phyloP scores from a whole-genome alignment of 2,888 invertebrate species.

The Eurois occulta region DNA sequence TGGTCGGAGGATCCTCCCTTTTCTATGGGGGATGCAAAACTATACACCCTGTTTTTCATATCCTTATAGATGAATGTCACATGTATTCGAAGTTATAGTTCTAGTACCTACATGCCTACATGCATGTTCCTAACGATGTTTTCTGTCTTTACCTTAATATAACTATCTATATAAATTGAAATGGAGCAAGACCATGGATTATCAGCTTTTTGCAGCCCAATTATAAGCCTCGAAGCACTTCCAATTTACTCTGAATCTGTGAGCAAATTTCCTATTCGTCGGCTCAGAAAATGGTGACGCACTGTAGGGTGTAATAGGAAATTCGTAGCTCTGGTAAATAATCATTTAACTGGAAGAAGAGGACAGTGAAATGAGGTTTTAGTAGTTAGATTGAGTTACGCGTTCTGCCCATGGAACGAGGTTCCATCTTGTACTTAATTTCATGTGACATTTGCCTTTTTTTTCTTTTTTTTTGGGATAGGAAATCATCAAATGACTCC shows the following conservation, averaged over 20 bases:
- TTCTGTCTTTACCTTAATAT: no score
- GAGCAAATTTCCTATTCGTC: constrained; percentile 45
- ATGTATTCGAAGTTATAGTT: no score
- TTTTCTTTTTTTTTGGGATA: no score
- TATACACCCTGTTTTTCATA: background rate
- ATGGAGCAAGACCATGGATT: background rate
- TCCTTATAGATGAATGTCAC: no score
- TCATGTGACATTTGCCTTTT: no score
- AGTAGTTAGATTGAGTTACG: no score
- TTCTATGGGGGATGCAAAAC: background rate
- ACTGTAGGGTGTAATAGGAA: constrained; percentile 33
- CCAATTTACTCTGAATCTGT: background rate
- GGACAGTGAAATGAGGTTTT: constrained; percentile 6
- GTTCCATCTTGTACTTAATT: no score
- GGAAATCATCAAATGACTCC: no score
- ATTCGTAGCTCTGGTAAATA: constrained; percentile 2
- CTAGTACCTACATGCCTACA: no score
- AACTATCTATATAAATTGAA: background rate
- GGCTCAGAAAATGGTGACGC: constrained; percentile 56
- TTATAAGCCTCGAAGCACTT: background rate
- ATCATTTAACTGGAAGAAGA: constrained; percentile 22
- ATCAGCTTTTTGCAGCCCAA: constrained; percentile 2
- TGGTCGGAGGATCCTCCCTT: background rate
- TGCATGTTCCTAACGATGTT: no score
- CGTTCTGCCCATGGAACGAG: no score